Percentiles rank a stretch among this genome's conserved stretches.
phyloP scores from a whole-genome alignment of 1,140 invertebrate genomes.

The Drosophila navojoa region DNA sequence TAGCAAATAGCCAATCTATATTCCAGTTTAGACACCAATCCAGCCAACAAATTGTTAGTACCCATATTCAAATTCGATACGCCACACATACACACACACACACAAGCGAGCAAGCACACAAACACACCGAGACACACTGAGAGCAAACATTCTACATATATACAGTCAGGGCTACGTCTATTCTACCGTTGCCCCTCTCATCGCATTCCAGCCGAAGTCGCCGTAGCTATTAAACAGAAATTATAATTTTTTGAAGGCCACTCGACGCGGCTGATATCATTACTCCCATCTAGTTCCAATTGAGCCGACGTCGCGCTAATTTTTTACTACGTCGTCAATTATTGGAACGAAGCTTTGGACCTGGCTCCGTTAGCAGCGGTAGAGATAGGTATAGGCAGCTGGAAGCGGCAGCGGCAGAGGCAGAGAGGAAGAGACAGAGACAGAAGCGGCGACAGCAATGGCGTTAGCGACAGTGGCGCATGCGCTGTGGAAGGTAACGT shows the following conservation, averaged over 20 bases:
- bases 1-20: conserved; percentile 38
- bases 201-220: conserved; percentile 27
- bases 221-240: conserved; percentile 66
- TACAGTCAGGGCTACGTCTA: conserved; percentile 49
- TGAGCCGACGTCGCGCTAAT: conserved; percentile 47
- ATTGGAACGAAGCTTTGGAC: conserved; percentile 13
- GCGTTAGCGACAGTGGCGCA: conserved; percentile 9
- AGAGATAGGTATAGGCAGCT: neutral
- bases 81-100: conserved; percentile 19
- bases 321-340: conserved; percentile 57
- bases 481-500: conserved; percentile 14
- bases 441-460: neutral
- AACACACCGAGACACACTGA: neutral
- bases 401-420: neutral
- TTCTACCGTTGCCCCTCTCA: conserved; percentile 15
- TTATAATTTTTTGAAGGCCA: conserved; percentile 82
- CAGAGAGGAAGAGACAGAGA: neutral
- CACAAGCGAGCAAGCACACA: conserved; percentile 6
- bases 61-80: conserved; percentile 65
- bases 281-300: conserved; percentile 68
- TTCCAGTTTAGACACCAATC: conserved; percentile 49
- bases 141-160: conserved; percentile 40
- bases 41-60: conserved; percentile 72
- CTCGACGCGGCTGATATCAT: conserved; percentile 44
- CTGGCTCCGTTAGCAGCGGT: conserved; percentile 5